A percentile compares a stretch with the other conserved stretches of the same genome.
phyloP scores from a whole-genome alignment of 2,113 vertebrate genomes.

The Pithys albifrons region DNA sequence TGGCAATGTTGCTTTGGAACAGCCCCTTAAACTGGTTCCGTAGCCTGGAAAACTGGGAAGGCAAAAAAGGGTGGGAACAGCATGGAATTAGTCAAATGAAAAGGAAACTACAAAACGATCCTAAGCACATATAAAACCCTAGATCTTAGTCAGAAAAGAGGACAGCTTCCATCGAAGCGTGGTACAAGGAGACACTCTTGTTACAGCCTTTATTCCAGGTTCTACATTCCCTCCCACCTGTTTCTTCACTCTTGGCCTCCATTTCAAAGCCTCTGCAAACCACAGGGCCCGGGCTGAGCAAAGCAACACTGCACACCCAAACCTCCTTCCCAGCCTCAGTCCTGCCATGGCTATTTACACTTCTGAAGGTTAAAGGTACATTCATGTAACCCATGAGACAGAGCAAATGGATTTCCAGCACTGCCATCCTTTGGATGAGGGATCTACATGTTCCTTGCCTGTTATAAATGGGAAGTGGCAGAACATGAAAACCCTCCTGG shows the following conservation, averaged over 20 bases:
- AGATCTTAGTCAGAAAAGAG: not conserved
- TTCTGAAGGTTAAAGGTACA: not conserved
- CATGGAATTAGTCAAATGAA: not conserved
- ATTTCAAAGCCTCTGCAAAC: slow-evolving; percentile 20
- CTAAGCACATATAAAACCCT: not conserved
- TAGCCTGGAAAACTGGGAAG: not conserved
- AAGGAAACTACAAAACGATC: not conserved
- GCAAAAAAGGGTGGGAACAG: not conserved
- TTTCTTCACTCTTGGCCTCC: not conserved
- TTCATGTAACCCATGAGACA: not conserved
- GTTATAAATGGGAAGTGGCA: not conserved
- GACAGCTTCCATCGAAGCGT: not conserved
- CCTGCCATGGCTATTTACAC: not conserved
- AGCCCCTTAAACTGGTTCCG: not conserved
- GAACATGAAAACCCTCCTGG: not conserved
- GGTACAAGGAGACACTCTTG: not conserved
- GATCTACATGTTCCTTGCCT: not conserved
- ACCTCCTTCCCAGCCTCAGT: not conserved
- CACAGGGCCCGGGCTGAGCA: not conserved
- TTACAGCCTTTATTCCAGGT: not conserved
- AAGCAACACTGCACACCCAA: not conserved
- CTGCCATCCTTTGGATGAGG: not conserved
- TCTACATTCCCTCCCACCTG: not conserved
- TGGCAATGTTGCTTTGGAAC: slow-evolving; percentile 33
- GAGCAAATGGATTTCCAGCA: not conserved